Conservation (phyloP, 2,888 invertebrate species). For the Pogonocherus hispidulus region DNA sequence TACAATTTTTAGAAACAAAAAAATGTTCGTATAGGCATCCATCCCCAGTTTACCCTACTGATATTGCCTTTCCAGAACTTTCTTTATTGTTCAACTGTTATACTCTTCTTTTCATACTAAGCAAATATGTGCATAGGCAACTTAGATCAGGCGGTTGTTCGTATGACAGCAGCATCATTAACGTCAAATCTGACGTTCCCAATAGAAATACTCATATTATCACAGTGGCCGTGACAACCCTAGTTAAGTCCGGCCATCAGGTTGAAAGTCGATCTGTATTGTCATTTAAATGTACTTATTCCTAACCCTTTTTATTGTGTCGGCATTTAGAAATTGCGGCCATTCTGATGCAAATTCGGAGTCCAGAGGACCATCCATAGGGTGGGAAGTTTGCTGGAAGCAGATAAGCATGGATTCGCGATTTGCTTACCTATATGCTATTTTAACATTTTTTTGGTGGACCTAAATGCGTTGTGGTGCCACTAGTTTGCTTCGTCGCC, state of each 20-base stretch:
- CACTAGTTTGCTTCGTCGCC: too few relatives aligned
- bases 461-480: too few relatives aligned
- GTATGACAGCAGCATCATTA: neutral
- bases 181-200: neutral
- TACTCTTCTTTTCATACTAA: too few relatives aligned
- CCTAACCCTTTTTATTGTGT: constrained; percentile 11
- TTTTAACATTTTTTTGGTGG: too few relatives aligned
- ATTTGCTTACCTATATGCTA: neutral
- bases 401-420: neutral
- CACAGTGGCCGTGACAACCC: neutral
- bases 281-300: constrained; percentile 9
- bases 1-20: too few relatives aligned
- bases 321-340: neutral
- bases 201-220: too few relatives aligned
- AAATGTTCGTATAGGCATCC: too few relatives aligned
- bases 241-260: constrained; percentile 6
- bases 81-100: too few relatives aligned
- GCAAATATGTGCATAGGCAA: too few relatives aligned
- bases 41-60: too few relatives aligned
- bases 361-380: neutral
- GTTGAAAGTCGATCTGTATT: constrained; percentile 15
- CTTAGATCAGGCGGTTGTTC: too few relatives aligned
- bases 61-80: too few relatives aligned
- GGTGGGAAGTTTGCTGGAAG: neutral
- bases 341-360: constrained; percentile 10